Conservation (phyloP, 1,140 invertebrate species). For the Halesus radiatus region DNA sequence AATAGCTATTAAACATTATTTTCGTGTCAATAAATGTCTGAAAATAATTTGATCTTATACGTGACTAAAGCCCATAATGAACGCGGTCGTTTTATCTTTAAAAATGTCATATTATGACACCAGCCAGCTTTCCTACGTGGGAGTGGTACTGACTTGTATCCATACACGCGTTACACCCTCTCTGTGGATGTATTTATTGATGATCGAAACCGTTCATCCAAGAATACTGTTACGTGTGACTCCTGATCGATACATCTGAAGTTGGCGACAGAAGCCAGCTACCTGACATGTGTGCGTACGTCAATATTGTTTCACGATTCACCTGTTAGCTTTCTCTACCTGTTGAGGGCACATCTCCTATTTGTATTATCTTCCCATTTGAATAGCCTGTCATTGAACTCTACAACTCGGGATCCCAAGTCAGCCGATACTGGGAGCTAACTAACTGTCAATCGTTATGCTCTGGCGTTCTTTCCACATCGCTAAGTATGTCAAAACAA, state of each 20-base stretch:
- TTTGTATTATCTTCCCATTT: conserved; percentile 10
- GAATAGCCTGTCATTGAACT: conserved; percentile 31
- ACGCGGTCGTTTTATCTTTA: too few species aligned
- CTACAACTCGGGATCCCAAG: neutral
- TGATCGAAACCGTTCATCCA: conserved; percentile 34
- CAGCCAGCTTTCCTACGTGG: too few species aligned
- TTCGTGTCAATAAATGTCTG: too few species aligned
- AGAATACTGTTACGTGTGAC: conserved; percentile 17
- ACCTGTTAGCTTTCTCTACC: neutral
- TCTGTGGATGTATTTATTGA: conserved; percentile 34
- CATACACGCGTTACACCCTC: too few species aligned
- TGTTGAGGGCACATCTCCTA: neutral
- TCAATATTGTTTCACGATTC: neutral
- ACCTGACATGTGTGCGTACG: neutral
- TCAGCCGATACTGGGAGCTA: conserved; percentile 1
- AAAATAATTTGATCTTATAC: too few species aligned
- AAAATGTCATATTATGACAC: too few species aligned
- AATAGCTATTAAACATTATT: too few species aligned
- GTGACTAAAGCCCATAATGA: too few species aligned
- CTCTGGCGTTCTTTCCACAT: conserved; percentile 3
- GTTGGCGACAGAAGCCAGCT: neutral
- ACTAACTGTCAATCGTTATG: conserved; percentile 11
- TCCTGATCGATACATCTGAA: conserved; percentile 11
- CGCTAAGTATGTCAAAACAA: conserved; percentile 12
- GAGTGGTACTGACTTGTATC: neutral